phyloP scores from a whole-genome alignment of 2,113 vertebrate genomes.

The Solea solea region DNA sequence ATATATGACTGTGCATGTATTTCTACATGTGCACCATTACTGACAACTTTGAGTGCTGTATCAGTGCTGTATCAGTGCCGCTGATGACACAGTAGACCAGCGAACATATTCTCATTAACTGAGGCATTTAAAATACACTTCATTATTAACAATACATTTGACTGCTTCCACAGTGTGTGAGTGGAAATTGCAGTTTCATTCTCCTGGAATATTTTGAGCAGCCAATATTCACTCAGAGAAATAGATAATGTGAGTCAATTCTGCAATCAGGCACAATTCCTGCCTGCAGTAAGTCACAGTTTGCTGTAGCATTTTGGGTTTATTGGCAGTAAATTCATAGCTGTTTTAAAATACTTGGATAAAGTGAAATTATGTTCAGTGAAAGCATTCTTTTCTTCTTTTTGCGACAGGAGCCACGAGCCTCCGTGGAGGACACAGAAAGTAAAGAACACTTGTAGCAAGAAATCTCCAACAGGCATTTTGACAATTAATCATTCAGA shows the following conservation, averaged over 20 bases:
- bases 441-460: constrained; percentile 35
- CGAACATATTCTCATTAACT: constrained; percentile 45
- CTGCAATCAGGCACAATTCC: constrained; percentile 7
- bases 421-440: constrained; percentile 34
- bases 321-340: background rate
- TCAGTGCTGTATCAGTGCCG: background rate
- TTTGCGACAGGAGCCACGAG: background rate
- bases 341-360: constrained; percentile 13
- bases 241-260: constrained; percentile 8
- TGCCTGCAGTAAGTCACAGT: background rate
- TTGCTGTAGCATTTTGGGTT: constrained; percentile 6
- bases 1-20: background rate
- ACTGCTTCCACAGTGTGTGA: constrained; percentile 18
- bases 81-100: constrained; percentile 9
- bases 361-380: constrained; percentile 22
- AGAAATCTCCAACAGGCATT: constrained; percentile 48
- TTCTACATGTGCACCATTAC: background rate
- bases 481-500: constrained; percentile 80
- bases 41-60: background rate
- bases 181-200: constrained; percentile 39
- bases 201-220: constrained; percentile 16
- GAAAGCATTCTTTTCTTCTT: constrained; percentile 19
- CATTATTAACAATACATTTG: constrained; percentile 48
- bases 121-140: constrained; percentile 39
- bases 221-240: constrained; percentile 21